Base-by-base conservation (phyloP, 1,140 invertebrate species). In the Achatina immaculata region DNA sequence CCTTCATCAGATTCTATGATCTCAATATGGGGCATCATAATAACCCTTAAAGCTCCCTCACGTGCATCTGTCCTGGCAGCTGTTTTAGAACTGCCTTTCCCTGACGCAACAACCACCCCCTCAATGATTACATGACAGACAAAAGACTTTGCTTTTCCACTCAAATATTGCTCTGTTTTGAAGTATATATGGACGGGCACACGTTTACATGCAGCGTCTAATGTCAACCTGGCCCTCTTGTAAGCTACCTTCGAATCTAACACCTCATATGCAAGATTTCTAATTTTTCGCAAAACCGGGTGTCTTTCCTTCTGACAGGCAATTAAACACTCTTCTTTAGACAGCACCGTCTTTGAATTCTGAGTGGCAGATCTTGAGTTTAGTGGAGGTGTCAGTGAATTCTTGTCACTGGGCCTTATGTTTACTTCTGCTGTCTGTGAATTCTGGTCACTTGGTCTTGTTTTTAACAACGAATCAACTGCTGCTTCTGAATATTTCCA, bases 51-150 rank as follows among this genome's bases (percentile, higher is more conserved):
- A 43, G 86, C 86, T 68, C 84, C 84, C 34, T 85, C 71, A 81
- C 80, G 88, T 24, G 89, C 88, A 16, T 86, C 81, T 24, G 83
- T 82, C 73, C 88, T 90, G 36, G 89, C 86, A 0, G 72, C 48
- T 72, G 86, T 88, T 55, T 87, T 87, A 21, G 66, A 82, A 24
- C 73, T 34, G 2, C 75, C 85, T 55, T 71, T 55, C 31, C 84
- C 88, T 36, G 76, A 43, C 0, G 81, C 78, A n/a, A 88, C 51
- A 4, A 31, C 21, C 0, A 88, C 79, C 16, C 77, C 71, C 51
- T 87, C 84, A 34, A 89, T 79, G 21, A 77, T 21, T 21, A 89
- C 62, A 16, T 71, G 38, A 82, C 87, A 89, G 3, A 75, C 16
- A 82, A 86, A 87, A 38, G 58, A 2, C 28, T 36, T 72, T 4